phyloP scores from a whole-genome alignment of 2,888 invertebrate genomes.

The Leuctra nigra region DNA sequence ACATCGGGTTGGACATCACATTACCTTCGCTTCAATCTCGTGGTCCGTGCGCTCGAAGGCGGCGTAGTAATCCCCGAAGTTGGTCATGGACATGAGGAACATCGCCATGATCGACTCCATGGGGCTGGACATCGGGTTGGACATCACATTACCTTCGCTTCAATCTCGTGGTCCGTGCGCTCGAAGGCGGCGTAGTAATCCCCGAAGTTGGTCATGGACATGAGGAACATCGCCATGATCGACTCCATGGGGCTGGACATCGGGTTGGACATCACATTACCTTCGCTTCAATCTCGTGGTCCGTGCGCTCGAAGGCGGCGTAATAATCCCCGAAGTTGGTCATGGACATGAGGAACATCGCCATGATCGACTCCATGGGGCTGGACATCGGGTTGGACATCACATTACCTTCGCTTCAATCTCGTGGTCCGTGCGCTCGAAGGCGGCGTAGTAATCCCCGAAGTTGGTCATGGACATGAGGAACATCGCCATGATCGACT shows the following conservation, averaged over 20 bases:
- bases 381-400: conserved; percentile 82
- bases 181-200: conserved; percentile 90
- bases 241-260: conserved; percentile 91
- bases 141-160: conserved; percentile 82
- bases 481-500: conserved; percentile 96
- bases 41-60: conserved; percentile 86
- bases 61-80: conserved; percentile 91
- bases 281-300: conserved; percentile 84
- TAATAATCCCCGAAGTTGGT: conserved; percentile 96
- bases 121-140: conserved; percentile 85
- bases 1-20: conserved; percentile 78
- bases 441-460: conserved; percentile 88
- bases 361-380: conserved; percentile 91
- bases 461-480: conserved; percentile 97
- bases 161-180: conserved; percentile 78
- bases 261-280: conserved; percentile 77
- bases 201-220: conserved; percentile 95
- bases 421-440: conserved; percentile 83
- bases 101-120: conserved; percentile 95
- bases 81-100: conserved; percentile 97
- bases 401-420: conserved; percentile 79
- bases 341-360: conserved; percentile 97
- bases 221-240: conserved; percentile 95
- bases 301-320: conserved; percentile 79
- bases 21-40: conserved; percentile 85